Evolutionary conservation across 1,140 invertebrate genomes (phyloP), one percentile per base, ranked within the genome.

Genomic region (Subanguina moxae): DNA sequence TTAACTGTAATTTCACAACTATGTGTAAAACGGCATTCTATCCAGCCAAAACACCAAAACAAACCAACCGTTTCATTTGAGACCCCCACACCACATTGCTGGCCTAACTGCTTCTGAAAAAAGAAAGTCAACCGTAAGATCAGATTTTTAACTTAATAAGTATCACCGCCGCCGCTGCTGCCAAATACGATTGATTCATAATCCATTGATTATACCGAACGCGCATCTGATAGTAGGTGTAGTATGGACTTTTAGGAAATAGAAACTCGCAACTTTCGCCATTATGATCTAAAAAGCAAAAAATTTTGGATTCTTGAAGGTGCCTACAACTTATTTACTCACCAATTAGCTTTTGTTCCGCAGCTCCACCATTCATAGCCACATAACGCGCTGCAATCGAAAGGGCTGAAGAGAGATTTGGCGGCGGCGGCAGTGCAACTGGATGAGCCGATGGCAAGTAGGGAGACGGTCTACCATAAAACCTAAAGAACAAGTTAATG

Each of bases 291-390:
- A 64, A 19, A 64, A 28, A 21, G 28, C 13, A n/a, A 43, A 13
- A 52, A 52, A 25, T 52, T 52, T 52, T 21, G 48, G n/a, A n/a
- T n/a, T n/a, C n/a, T n/a, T n/a, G n/a, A n/a, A n/a, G n/a, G n/a
- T n/a, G n/a, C n/a, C 48, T 52, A 52, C 3, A 52, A 52, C 3
- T 52, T 52, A 7, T 52, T 15, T 7, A 52, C 48, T 52, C 3
- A 71, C 69, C 69, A 21, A 71, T 71, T 9, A 71, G 52, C 73
- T 64, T 59, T 30, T 73, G 69, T 64, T 71, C 69, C 25, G 69
- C 69, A 30, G n/a, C 59, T 1, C 59, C 21, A 8, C 69, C 69
- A 17, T 71, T 52, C 32, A 72, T 19, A 1, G 69, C 69, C 0
- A 71, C 69, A 30, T 71, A 71, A 52, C 61, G 46, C 1, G 69